phyloP scores from a whole-genome alignment of 2,113 vertebrate species.

The Gadus chalcogrammus region DNA sequence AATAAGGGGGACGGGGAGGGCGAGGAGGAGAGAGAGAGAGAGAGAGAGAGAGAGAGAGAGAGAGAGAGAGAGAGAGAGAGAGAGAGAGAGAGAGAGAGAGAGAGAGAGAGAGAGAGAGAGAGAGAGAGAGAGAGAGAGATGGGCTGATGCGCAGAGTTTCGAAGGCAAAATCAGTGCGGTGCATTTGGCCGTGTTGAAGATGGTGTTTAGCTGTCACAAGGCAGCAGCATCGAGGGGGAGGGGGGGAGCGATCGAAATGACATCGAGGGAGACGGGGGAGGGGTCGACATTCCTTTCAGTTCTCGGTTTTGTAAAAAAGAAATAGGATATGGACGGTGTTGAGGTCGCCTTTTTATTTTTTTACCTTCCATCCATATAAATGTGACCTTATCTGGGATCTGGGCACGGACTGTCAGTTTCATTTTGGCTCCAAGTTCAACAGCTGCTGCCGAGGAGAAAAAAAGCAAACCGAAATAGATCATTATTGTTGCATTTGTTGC shows the following conservation, averaged over 20 bases:
- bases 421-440: too few relatives aligned
- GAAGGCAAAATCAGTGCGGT: slow-evolving; percentile 58
- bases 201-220: slow-evolving; percentile 51
- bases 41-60: too few relatives aligned
- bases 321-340: slow-evolving; percentile 16
- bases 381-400: too few relatives aligned
- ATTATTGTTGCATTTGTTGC: too few relatives aligned
- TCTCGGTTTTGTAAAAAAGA: slow-evolving; percentile 10
- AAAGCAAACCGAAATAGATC: too few relatives aligned
- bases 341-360: slow-evolving; percentile 7
- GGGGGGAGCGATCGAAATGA: too few relatives aligned
- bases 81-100: too few relatives aligned
- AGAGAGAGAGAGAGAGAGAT: slow-evolving; percentile 19
- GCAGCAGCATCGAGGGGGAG: slow-evolving; percentile 45
- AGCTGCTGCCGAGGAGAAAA: too few relatives aligned
- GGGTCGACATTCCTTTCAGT: slow-evolving; percentile 49
- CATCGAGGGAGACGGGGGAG: background rate
- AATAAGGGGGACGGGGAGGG: background rate
- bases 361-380: slow-evolving; percentile 18
- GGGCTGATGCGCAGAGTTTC: slow-evolving; percentile 55
- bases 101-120: too few relatives aligned
- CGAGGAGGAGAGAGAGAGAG: too few relatives aligned
- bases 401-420: too few relatives aligned
- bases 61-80: too few relatives aligned
- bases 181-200: slow-evolving; percentile 31